These are phyloP conservation scores for Polypedilum vanderplanki DNA, from an alignment of 1,140 invertebrate species.

Conservation along the genomic window DNA sequence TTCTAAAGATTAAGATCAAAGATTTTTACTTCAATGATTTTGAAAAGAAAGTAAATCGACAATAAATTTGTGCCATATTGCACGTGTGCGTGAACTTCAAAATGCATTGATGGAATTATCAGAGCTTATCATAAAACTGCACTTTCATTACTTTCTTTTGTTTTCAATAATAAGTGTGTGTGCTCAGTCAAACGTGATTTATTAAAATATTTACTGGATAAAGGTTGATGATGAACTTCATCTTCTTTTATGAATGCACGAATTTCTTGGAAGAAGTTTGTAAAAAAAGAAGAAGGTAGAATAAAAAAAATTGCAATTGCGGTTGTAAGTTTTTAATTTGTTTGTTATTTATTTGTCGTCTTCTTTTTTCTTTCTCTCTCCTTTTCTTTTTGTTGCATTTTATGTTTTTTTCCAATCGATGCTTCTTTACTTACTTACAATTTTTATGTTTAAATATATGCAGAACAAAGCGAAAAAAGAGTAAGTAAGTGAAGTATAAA, in stretches of 20 bases:
- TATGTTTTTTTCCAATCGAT: no score
- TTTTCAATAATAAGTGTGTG: background rate
- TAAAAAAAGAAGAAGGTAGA: background rate
- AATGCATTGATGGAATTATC: background rate
- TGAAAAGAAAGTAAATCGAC: slow-evolving; percentile 1
- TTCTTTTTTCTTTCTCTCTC: background rate
- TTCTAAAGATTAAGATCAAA: no score
- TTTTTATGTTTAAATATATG: background rate
- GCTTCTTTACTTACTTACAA: no score
- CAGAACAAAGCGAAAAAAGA: background rate
- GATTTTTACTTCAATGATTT: background rate
- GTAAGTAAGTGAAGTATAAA: background rate
- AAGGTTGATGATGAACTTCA: no score
- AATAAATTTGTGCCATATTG: background rate
- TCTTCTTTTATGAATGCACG: background rate
- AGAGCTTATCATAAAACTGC: slow-evolving; percentile 2
- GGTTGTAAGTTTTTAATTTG: slow-evolving; percentile 19
- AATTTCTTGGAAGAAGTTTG: background rate
- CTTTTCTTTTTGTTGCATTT: background rate
- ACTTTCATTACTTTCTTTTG: slow-evolving; percentile 5
- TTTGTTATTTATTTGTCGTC: slow-evolving; percentile 19
- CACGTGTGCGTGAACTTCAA: background rate
- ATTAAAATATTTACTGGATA: no score
- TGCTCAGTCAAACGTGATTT: no score
- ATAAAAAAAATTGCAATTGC: background rate